Conservation (phyloP, 1,140 invertebrate genomes). For the Musca domestica region DNA sequence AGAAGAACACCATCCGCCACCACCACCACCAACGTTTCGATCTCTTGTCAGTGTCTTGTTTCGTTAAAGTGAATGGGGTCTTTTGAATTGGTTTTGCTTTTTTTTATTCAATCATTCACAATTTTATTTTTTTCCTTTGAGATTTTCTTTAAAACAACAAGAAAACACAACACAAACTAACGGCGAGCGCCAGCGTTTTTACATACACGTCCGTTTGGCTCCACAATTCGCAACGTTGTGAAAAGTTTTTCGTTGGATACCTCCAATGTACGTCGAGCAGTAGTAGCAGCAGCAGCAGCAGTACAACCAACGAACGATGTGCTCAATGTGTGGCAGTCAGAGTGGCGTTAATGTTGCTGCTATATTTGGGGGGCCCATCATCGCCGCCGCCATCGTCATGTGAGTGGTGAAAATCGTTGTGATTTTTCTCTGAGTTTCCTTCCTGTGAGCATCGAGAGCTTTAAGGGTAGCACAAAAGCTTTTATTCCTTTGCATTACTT, state of each 20-base stretch:
- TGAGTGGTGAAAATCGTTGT: slow-evolving; percentile 13
- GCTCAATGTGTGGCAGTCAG: neutral
- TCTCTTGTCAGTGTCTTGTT: too few species aligned
- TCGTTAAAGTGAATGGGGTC: neutral
- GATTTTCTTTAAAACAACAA: too few species aligned
- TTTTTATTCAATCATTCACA: neutral
- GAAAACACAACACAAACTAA: neutral
- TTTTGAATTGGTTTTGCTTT: slow-evolving; percentile 12
- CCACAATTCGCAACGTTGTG: slow-evolving; percentile 28
- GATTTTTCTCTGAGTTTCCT: too few species aligned
- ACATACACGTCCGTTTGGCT: slow-evolving; percentile 25
- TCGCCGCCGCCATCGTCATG: neutral
- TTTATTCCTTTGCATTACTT: too few species aligned
- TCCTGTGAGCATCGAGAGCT: too few species aligned
- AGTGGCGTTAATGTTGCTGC: neutral
- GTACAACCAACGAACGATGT: neutral
- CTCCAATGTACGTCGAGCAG: too few species aligned
- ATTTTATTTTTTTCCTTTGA: too few species aligned
- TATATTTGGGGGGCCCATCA: neutral
- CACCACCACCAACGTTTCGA: too few species aligned
- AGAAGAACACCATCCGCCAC: too few species aligned
- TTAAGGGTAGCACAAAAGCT: too few species aligned
- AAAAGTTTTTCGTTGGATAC: slow-evolving; percentile 20
- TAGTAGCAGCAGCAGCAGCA: neutral
- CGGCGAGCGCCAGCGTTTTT: slow-evolving; percentile 6